Conservation (phyloP, 2,888 invertebrate species). For the Hirtodrosophila confusa region DNA sequence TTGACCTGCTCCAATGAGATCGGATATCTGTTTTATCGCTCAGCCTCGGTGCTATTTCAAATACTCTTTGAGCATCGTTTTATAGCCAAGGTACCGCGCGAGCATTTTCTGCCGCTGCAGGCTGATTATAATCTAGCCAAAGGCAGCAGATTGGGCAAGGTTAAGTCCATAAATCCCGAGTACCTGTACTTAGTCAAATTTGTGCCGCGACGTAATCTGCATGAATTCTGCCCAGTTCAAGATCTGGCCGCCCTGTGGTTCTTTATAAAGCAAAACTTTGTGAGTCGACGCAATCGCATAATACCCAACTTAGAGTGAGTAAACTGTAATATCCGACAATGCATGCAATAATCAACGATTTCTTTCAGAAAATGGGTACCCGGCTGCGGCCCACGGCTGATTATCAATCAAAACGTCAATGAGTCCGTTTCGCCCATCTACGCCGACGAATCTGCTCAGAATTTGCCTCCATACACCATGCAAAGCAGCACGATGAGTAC, state of each 20-base stretch:
- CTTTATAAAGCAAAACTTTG: conserved; percentile 88
- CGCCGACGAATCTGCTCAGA: conserved; percentile 52
- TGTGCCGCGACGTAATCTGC: conserved; percentile 86
- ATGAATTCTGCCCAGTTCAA: conserved; percentile 85
- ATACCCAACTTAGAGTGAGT: conserved; percentile 91
- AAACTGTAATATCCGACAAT: background rate
- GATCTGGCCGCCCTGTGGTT: conserved; percentile 88
- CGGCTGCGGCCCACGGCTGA: conserved; percentile 88
- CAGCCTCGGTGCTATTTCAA: conserved; percentile 88
- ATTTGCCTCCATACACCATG: conserved; percentile 75
- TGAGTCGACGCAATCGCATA: conserved; percentile 86
- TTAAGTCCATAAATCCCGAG: conserved; percentile 85
- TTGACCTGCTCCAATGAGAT: conserved; percentile 86
- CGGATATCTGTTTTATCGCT: conserved; percentile 85
- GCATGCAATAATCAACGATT: background rate
- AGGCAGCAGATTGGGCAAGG: conserved; percentile 72
- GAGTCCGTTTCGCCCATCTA: conserved; percentile 40
- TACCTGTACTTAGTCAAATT: conserved; percentile 88
- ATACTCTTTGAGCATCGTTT: conserved; percentile 88
- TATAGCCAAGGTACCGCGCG: conserved; percentile 87
- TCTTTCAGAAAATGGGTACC: conserved; percentile 88
- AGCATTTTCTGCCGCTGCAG: conserved; percentile 89
- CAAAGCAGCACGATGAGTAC: conserved; percentile 75
- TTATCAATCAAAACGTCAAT: conserved; percentile 78
- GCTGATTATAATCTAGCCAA: conserved; percentile 70